A percentile compares a stretch with the other conserved stretches of the same genome.
These are phyloP conservation scores for Sylvietta virens DNA, from an alignment of 2,113 vertebrate species.

Conservation along the genomic window DNA sequence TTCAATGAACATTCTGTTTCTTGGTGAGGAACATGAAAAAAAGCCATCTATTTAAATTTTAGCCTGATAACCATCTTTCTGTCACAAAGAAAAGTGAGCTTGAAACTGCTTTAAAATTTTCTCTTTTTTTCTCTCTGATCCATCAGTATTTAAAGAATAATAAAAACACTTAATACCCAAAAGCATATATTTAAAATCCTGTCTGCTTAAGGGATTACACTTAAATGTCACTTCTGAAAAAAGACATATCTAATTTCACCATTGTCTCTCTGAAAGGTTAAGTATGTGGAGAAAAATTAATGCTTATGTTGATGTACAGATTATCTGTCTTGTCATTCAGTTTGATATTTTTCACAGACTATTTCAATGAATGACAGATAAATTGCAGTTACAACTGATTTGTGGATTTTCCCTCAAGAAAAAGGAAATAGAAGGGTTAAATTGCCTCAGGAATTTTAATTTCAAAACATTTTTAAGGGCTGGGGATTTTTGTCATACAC, in stretches of 20 bases:
- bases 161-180: neutral
- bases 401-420: neutral
- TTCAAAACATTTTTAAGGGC: neutral
- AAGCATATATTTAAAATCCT: slow-evolving; percentile 7
- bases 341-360: slow-evolving; percentile 15
- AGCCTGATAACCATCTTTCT: neutral
- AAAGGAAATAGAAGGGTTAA: neutral
- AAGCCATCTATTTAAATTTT: neutral
- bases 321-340: slow-evolving; percentile 34
- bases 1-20: neutral
- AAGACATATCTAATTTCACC: slow-evolving; percentile 21
- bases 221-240: slow-evolving; percentile 42
- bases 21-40: neutral
- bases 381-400: slow-evolving; percentile 17
- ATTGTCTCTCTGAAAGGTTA: slow-evolving; percentile 45
- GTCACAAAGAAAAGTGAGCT: neutral
- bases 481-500: neutral
- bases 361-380: slow-evolving; percentile 39
- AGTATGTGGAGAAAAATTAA: slow-evolving; percentile 17
- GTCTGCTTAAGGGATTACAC: slow-evolving; percentile 1
- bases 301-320: slow-evolving; percentile 23
- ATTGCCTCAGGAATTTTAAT: neutral
- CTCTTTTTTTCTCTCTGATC: neutral
- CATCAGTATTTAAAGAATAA: slow-evolving; percentile 10
- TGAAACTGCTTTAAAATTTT: neutral